Base-by-base conservation (phyloP, 2,888 invertebrate species). In the Troglohyphantes excavatus region DNA sequence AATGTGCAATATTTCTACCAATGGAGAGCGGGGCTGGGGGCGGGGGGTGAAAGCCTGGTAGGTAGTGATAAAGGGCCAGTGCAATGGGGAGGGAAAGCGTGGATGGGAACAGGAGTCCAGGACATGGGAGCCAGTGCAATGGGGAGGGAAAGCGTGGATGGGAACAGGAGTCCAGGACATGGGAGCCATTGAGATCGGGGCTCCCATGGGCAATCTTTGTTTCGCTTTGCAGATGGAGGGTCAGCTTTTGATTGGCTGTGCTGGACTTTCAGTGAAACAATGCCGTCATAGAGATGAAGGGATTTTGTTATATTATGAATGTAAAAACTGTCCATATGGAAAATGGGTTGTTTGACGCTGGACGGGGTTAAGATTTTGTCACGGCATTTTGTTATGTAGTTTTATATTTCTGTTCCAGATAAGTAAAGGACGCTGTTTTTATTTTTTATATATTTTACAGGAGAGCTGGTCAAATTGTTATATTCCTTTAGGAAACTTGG, bases 11-110 rank as follows among this genome's bases (percentile, higher is more conserved):
- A 89, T 83, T 84, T 84, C 89, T 84, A 84, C 78, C 83, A 90
- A 89, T 83, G 88, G 29, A 9, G 79, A 65, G 79, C 63, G 23
- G 61, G 29, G 85, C 29, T n/a, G n/a, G n/a, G n/a, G n/a, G n/a
- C n/a, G n/a, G 33, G 78, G 68, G 17, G 61, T 27, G 26, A 13
- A 76, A 76, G 76, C 67, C 88, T 89, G 88, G 88, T 46, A 81
- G 88, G 82, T 68, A 89, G 88, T 83, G 88, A 89, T 89, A 89
- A 89, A 89, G 82, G 73, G n/a, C 82, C 87, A 29, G 29, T 23
- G n/a, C n/a, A n/a, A n/a, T n/a, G n/a, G n/a, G n/a, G n/a, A n/a
- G n/a, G n/a, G n/a, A n/a, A 21, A 26, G 26, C 65, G 26, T 65
- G 23, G 65, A 26, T 17, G n/a, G 65, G 53, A n/a, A 5, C 53